phyloP scores from a whole-genome alignment of 2,888 invertebrate genomes.

The Temnothorax rugatulus region DNA sequence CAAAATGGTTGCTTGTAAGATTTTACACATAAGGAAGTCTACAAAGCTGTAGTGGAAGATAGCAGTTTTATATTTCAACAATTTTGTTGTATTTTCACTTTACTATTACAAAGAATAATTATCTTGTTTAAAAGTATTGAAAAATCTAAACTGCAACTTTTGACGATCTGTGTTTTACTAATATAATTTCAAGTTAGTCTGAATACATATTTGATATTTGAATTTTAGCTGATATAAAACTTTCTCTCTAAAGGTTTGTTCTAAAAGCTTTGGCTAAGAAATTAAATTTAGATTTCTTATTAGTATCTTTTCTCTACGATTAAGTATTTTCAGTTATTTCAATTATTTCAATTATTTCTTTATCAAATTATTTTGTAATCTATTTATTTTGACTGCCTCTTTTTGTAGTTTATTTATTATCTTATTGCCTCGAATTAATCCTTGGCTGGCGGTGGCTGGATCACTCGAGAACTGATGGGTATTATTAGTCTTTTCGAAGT shows the following conservation, averaged over 20 bases:
- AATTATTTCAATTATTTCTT: neutral
- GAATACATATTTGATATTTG: neutral
- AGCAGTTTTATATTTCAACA: neutral
- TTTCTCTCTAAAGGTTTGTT: conserved; percentile 13
- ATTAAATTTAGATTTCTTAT: conserved; percentile 13
- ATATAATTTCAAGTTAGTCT: neutral
- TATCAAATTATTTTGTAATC: conserved; percentile 12
- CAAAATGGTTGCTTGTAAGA: conserved; percentile 70
- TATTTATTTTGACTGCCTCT: conserved; percentile 63
- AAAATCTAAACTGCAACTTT: neutral
- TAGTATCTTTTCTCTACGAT: conserved; percentile 16
- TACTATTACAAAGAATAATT: conserved; percentile 11
- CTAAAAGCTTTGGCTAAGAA: conserved; percentile 24
- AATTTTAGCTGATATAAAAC: neutral
- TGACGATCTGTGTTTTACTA: neutral
- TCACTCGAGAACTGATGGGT: neutral
- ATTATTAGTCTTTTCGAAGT: neutral
- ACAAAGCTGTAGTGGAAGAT: neutral
- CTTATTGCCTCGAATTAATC: conserved; percentile 45
- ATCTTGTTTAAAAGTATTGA: neutral
- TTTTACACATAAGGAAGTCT: conserved; percentile 1
- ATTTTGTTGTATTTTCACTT: neutral
- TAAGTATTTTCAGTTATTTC: conserved; percentile 36
- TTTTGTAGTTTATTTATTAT: conserved; percentile 60
- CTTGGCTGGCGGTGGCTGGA: neutral